Evolutionary conservation across 92 coral and sea anemone species (phyloP).

Genomic region (Chrysogorgia sp.): DNA sequence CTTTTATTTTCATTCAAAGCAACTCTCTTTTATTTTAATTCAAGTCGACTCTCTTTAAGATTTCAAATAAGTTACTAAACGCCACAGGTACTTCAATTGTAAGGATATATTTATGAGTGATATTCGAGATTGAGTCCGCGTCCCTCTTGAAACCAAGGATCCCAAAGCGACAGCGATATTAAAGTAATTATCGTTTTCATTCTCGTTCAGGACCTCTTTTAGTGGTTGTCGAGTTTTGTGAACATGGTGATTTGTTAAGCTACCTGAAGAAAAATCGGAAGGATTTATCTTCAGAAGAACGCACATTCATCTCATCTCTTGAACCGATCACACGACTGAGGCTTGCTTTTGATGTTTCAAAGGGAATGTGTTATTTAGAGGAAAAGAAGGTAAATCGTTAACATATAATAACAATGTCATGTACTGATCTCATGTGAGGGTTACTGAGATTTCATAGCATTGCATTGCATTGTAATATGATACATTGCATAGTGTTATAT

Average conservation of each 20-base stretch:
- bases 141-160: too few species aligned
- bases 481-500: too few species aligned
- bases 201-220: constrained; percentile 72
- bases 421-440: background rate
- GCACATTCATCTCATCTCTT: constrained; percentile 60
- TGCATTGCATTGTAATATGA: background rate
- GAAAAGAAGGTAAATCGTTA: constrained; percentile 64
- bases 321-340: constrained; percentile 66
- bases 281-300: constrained; percentile 73
- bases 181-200: background rate
- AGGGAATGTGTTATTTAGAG: constrained; percentile 83
- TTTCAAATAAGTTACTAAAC: too few species aligned
- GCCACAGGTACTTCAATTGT: too few species aligned
- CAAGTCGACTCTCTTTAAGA: too few species aligned
- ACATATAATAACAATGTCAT: background rate
- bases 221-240: constrained; percentile 85
- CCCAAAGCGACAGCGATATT: too few species aligned
- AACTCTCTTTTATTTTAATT: too few species aligned
- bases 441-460: background rate
- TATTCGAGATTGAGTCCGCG: too few species aligned
- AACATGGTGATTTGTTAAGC: constrained; percentile 67
- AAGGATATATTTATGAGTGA: too few species aligned
- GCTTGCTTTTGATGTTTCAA: constrained; percentile 75
- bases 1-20: too few species aligned
- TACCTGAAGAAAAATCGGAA: constrained; percentile 73